phyloP scores from a whole-genome alignment of 2,888 invertebrate species.

The Seira ritae region DNA sequence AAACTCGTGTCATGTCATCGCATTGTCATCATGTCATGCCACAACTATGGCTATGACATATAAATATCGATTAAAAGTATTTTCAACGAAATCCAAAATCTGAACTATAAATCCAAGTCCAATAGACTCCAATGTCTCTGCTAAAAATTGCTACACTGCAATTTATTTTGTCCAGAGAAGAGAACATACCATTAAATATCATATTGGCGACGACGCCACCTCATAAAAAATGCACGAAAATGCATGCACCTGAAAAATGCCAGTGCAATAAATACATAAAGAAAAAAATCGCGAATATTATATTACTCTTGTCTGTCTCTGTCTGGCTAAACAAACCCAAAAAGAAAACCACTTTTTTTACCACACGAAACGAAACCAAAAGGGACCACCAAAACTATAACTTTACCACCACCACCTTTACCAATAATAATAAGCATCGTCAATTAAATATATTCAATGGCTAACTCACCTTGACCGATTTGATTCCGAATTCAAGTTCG shows the following conservation, averaged over 20 bases:
- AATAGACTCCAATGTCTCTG: too few species aligned
- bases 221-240: slow-evolving; percentile 6
- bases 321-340: background rate
- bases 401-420: background rate
- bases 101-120: too few species aligned
- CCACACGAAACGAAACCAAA: slow-evolving; percentile 1
- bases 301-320: too few species aligned
- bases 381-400: slow-evolving; percentile 9
- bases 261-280: background rate
- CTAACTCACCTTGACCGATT: slow-evolving; percentile 49
- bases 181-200: too few species aligned
- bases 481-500: slow-evolving; percentile 51
- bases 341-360: background rate
- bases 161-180: too few species aligned
- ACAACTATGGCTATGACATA: too few species aligned
- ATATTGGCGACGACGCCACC: background rate
- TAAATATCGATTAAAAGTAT: too few species aligned
- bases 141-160: too few species aligned
- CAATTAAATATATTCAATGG: slow-evolving; percentile 46
- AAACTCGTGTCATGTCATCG: too few species aligned
- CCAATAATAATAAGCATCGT: background rate
- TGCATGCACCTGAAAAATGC: slow-evolving; percentile 1
- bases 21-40: too few species aligned
- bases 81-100: too few species aligned
- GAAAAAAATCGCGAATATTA: background rate